Percentiles rank a stretch among this genome's conserved stretches.
phyloP scores from a whole-genome alignment of 2,113 vertebrate species.

The Tursiops truncatus region DNA sequence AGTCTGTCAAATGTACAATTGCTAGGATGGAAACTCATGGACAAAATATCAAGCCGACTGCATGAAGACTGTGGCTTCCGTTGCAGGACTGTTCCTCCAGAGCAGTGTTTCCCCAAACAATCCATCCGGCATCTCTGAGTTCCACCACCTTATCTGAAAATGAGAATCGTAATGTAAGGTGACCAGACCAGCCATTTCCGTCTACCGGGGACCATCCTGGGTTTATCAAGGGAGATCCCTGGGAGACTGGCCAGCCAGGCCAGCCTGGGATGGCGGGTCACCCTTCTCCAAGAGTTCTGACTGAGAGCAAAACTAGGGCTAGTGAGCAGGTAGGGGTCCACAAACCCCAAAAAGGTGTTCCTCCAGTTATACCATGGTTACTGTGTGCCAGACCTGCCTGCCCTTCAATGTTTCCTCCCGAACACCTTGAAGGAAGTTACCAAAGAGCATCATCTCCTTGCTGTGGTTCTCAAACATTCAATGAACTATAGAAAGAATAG shows the following conservation, averaged over 20 bases:
- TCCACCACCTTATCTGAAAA: rapidly evolving
- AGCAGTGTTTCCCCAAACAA: rapidly evolving
- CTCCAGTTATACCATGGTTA: rapidly evolving
- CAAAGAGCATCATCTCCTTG: rapidly evolving
- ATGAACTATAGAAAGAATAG: too few relatives aligned
- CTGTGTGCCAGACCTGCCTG: rapidly evolving
- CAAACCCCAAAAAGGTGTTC: too few relatives aligned
- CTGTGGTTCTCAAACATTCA: not conserved
- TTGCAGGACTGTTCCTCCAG: too few relatives aligned
- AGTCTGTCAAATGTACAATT: rapidly evolving
- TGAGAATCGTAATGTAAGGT: not conserved
- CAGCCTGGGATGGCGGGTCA: rapidly evolving
- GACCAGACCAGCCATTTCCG: rapidly evolving
- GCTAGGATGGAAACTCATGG: too few relatives aligned
- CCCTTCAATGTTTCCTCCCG: too few relatives aligned
- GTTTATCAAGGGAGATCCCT: rapidly evolving
- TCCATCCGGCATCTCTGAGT: rapidly evolving
- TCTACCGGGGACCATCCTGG: rapidly evolving
- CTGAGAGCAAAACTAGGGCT: not conserved
- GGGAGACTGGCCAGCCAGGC: too few relatives aligned
- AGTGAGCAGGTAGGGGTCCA: rapidly evolving
- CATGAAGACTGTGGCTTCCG: rapidly evolving
- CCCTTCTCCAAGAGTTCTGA: not conserved
- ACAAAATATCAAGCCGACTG: not conserved
- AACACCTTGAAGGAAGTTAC: too few relatives aligned